Evolutionary conservation across 2,888 invertebrate genomes (phyloP), one percentile per base, ranked within the genome.

Genomic region (Campaea margaritaria): DNA sequence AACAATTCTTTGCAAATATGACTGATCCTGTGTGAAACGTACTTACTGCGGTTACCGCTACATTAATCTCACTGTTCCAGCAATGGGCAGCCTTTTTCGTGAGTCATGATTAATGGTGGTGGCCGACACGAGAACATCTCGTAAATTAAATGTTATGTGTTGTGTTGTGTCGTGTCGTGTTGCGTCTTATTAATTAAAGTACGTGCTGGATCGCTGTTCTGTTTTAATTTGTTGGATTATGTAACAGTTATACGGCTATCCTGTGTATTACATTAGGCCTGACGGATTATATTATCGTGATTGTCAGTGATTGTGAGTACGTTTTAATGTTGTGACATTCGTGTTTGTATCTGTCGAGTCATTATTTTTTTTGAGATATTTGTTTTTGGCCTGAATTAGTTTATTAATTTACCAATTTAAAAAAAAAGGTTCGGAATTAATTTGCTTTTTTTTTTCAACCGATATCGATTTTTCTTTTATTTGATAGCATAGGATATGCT

Each of bases 91-190:
- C 69, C 42, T 64, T 67, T 65, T 64, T 61, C 56, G 65, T 57
- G 21, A 41, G 15, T 38, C 53, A 61, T 67, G 62, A 67, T 69
- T 65, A 64, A 69, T 65, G 62, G 39, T 39, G 14, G 42, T 11
- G 21, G 44, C 44, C 31, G 46, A 51, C 61, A 64, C 62, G 58
- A 55, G 42, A 64, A 61, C 57, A 55, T 67, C 62, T 64, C 65
- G 67, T 64, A 64, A 69, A 65, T 65, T 61, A 67, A 67, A 67
- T 54, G 61, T 67, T 59, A 64, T 49, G 58, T 62, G 51, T 28
- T 45, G 48, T 58, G 58, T 48, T 46, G 47, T 39, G 34, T 58
- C 21, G 21, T 21, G 21, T 21, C 21, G 21, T 21, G 21, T 21
- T 21, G 41, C 58, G 21, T 62, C 53, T 58, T 67, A 63, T 58